These are phyloP conservation scores for Drosophila pectinifera DNA, from an alignment of 1,140 invertebrate genomes.

Conservation along the genomic window DNA sequence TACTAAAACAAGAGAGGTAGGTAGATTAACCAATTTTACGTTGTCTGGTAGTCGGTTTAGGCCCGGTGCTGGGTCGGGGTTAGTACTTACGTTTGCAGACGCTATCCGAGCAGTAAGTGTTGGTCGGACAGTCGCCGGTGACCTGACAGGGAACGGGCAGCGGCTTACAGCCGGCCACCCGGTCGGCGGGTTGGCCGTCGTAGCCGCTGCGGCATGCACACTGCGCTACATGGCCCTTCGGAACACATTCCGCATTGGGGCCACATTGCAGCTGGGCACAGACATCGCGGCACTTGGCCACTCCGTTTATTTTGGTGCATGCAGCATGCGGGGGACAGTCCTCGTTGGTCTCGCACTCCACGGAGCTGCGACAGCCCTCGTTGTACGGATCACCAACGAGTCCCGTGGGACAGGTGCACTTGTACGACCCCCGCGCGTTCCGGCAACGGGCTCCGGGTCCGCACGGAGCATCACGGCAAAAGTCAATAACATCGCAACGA, in stretches of 20 bases:
- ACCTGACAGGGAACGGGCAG: conserved; percentile 89
- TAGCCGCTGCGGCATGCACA: conserved; percentile 93
- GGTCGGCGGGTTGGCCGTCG: conserved; percentile 90
- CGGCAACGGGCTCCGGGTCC: conserved; percentile 93
- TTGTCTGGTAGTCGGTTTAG: conserved; percentile 57
- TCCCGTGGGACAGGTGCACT: conserved; percentile 91
- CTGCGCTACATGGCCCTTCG: conserved; percentile 89
- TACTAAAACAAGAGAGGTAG: conserved; percentile 20
- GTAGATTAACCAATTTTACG: conserved; percentile 47
- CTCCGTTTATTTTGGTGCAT: conserved; percentile 89
- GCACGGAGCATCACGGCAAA: conserved; percentile 91
- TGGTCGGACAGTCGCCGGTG: conserved; percentile 90
- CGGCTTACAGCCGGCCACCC: conserved; percentile 90
- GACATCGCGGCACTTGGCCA: conserved; percentile 92
- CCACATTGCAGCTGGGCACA: conserved; percentile 92
- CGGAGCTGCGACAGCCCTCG: conserved; percentile 91
- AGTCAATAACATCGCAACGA: conserved; percentile 91
- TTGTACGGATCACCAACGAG: conserved; percentile 93
- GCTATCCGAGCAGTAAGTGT: conserved; percentile 93
- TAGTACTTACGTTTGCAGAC: conserved; percentile 91
- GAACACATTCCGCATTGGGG: conserved; percentile 92
- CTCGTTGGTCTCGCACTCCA: conserved; percentile 90
- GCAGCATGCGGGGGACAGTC: conserved; percentile 92
- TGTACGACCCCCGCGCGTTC: conserved; percentile 92
- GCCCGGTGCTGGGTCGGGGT: conserved; percentile 45